Percentiles rank a stretch among this genome's conserved stretches.
These are phyloP conservation scores for Actinemys pallida DNA, from an alignment of 2,113 vertebrate species.

Conservation along the genomic window DNA sequence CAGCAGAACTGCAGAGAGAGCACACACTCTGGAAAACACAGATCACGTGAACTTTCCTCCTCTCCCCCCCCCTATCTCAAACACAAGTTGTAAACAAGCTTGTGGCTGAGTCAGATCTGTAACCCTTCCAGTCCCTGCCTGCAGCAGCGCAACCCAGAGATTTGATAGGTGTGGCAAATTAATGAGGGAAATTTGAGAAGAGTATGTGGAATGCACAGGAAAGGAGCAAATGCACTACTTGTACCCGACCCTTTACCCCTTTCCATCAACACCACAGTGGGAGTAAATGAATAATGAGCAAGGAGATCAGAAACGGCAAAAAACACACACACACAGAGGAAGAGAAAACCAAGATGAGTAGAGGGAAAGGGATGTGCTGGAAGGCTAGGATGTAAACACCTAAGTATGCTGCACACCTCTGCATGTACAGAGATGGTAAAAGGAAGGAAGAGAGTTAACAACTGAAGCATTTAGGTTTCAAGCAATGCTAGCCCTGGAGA, in stretches of 20 bases:
- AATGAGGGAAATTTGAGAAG: neutral
- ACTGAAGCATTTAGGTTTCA: neutral
- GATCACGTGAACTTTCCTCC: constrained; percentile 72
- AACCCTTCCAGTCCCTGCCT: constrained; percentile 46
- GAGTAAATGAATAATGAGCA: neutral
- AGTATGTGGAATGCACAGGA: neutral
- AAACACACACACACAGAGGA: neutral
- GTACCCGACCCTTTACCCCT: neutral
- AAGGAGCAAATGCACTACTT: neutral
- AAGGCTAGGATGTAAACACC: neutral
- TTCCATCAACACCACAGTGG: neutral
- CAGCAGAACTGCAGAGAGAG: constrained; percentile 73
- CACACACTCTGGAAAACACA: constrained; percentile 70
- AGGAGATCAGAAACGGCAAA: neutral
- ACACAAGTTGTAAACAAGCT: constrained; percentile 78
- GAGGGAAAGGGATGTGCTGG: neutral
- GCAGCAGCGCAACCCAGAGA: neutral
- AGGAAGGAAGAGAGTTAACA: neutral
- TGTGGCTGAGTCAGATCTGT: constrained; percentile 63
- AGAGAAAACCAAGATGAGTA: neutral
- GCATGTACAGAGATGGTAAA: neutral
- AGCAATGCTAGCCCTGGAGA: neutral
- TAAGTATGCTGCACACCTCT: neutral
- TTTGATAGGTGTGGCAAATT: neutral
- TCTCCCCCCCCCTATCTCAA: constrained; percentile 61